Evolutionary conservation across 2,888 invertebrate species (phyloP).

Genomic region (Lasius platythorax): DNA sequence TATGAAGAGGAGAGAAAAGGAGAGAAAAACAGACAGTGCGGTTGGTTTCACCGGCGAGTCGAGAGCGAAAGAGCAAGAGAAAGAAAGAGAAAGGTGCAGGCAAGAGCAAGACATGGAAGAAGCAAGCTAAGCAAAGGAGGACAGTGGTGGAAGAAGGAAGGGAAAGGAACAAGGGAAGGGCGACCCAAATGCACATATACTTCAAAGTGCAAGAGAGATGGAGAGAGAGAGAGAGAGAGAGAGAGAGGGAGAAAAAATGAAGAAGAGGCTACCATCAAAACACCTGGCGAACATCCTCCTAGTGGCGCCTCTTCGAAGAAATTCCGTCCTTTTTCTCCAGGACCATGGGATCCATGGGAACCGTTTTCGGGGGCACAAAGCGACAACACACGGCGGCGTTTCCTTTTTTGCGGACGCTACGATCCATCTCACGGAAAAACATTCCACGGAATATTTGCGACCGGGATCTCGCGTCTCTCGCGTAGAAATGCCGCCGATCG

Average conservation of each 20-base stretch:
- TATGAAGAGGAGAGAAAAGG: slow-evolving; percentile 20
- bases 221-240: slow-evolving; percentile 49
- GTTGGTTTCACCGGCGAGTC: slow-evolving; percentile 35
- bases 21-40: slow-evolving; percentile 29
- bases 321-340: slow-evolving; percentile 76
- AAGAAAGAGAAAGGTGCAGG: slow-evolving; percentile 4
- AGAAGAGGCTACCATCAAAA: slow-evolving; percentile 71
- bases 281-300: slow-evolving; percentile 80
- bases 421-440: slow-evolving; percentile 56
- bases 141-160: slow-evolving; percentile 45
- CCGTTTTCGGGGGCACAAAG: slow-evolving; percentile 65
- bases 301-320: slow-evolving; percentile 78
- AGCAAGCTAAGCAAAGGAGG: slow-evolving; percentile 18
- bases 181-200: slow-evolving; percentile 36
- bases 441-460: slow-evolving; percentile 47
- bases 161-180: slow-evolving; percentile 33
- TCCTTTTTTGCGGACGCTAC: slow-evolving; percentile 53
- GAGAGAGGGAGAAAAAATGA: slow-evolving; percentile 53
- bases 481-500: neutral
- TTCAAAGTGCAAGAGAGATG: slow-evolving; percentile 20
- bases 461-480: neutral
- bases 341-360: slow-evolving; percentile 78
- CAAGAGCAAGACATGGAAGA: slow-evolving; percentile 16
- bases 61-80: neutral
- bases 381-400: slow-evolving; percentile 24